Percentiles rank a stretch among this genome's conserved stretches.
Conservation (phyloP, 1,140 invertebrate genomes). For the Ylistrum balloti region DNA sequence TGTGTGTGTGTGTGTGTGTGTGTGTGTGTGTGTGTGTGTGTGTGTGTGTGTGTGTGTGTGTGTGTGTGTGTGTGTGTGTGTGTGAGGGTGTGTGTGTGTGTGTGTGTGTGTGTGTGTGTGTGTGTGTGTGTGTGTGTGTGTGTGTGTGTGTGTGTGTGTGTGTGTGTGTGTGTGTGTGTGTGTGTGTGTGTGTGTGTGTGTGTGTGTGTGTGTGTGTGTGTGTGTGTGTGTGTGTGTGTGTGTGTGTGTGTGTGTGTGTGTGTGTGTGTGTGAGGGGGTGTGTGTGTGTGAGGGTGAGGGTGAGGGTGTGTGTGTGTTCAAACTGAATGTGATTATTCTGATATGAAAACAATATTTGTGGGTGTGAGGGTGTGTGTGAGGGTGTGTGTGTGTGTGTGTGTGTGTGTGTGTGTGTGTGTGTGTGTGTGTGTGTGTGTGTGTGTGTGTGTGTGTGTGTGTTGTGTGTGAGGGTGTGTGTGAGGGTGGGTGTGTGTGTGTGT, state of each 20-base stretch:
- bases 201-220: slow-evolving; percentile 50
- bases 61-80: slow-evolving; percentile 51
- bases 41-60: slow-evolving; percentile 49
- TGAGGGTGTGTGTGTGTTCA: slow-evolving; percentile 50
- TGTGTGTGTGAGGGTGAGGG: no score
- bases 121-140: slow-evolving; percentile 49
- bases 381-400: no score
- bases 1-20: slow-evolving; percentile 46
- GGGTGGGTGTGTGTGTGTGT: no score
- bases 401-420: slow-evolving; percentile 15
- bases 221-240: slow-evolving; percentile 48
- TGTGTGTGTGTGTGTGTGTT: no score
- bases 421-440: slow-evolving; percentile 25
- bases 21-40: slow-evolving; percentile 46
- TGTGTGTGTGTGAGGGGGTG: no score
- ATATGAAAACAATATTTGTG: no score
- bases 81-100: no score
- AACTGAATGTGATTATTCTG: no score
- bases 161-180: slow-evolving; percentile 51
- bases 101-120: slow-evolving; percentile 50
- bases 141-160: slow-evolving; percentile 50
- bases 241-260: slow-evolving; percentile 48
- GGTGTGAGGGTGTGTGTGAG: no score
- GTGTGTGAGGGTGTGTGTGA: no score
- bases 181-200: slow-evolving; percentile 50